Conservation (phyloP, 2,797 vertebrate species). For the Platyrinchus mystaceus region DNA sequence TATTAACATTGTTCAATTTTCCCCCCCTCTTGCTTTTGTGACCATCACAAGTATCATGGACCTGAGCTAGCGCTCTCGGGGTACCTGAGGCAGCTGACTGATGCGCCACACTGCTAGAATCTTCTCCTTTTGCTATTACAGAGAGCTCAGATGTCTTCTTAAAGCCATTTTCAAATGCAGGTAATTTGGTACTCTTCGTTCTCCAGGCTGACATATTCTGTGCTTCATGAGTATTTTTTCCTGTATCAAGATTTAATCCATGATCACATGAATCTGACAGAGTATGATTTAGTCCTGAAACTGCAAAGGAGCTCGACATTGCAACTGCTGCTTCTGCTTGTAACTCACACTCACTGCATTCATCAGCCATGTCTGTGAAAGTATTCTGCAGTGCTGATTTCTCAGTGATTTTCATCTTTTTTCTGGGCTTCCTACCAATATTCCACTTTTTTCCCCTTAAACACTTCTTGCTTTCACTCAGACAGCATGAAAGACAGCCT, state of each 20-base stretch:
- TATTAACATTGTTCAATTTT: conserved; percentile 3
- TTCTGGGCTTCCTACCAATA: conserved; percentile 45
- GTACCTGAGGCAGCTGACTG: not conserved
- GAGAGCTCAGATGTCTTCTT: conserved; percentile 10
- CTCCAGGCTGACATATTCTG: not conserved
- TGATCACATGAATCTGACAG: not conserved
- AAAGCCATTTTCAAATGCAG: not conserved
- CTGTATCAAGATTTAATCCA: not conserved
- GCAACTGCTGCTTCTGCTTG: conserved; percentile 4
- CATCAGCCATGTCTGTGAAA: not conserved
- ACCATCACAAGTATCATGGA: not conserved
- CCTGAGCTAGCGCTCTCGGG: not conserved
- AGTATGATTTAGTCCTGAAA: not conserved
- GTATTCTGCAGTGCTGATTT: not conserved
- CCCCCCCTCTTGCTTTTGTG: not conserved
- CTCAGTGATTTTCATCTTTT: conserved; percentile 56
- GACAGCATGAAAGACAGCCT: conserved; percentile 26
- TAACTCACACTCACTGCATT: not conserved
- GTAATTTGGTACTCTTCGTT: not conserved
- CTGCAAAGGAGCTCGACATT: not conserved
- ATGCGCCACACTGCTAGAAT: not conserved
- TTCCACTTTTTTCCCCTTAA: not conserved
- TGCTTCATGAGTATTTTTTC: not conserved
- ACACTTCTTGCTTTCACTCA: conserved; percentile 36
- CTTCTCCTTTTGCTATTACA: not conserved